phyloP scores from a whole-genome alignment of 92 coral and sea anemone genomes.

The Parazoanthus atlanticus region DNA sequence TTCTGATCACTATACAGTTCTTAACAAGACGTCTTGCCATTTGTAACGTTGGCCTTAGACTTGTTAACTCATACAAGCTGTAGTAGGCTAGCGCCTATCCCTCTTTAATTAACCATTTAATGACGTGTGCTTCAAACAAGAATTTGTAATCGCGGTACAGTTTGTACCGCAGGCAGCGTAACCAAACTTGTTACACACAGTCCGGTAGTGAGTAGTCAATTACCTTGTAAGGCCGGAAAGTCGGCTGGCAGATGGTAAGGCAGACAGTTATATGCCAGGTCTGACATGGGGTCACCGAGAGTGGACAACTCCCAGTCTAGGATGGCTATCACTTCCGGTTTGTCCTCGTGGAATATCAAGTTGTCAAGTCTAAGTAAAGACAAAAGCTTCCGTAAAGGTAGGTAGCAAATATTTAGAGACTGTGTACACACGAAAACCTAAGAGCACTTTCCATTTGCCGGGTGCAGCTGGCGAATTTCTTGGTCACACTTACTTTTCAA shows the following conservation, averaged over 20 bases:
- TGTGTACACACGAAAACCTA: too few relatives aligned
- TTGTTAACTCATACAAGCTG: too few relatives aligned
- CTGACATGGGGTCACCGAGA: constrained; percentile 93
- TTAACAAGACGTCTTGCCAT: too few relatives aligned
- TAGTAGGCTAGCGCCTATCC: too few relatives aligned
- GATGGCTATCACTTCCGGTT: constrained; percentile 90
- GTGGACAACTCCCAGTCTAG: constrained; percentile 98
- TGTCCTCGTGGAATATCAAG: constrained; percentile 81
- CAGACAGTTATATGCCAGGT: constrained; percentile 91
- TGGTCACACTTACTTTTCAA: background rate
- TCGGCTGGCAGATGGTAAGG: constrained; percentile 84
- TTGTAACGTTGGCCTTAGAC: too few relatives aligned
- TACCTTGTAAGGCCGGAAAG: constrained; percentile 87
- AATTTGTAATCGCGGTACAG: too few relatives aligned
- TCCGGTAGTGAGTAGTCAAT: background rate
- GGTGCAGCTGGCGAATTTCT: background rate
- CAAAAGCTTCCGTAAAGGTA: background rate
- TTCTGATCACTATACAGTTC: too few relatives aligned
- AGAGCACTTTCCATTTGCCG: background rate
- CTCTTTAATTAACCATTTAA: too few relatives aligned
- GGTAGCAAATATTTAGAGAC: background rate
- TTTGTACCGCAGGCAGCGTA: background rate
- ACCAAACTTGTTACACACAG: too few relatives aligned
- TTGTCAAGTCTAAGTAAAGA: constrained; percentile 77
- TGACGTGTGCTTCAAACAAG: too few relatives aligned